A percentile compares a stretch with the other conserved stretches of the same genome.
Evolutionary conservation across 2,113 vertebrate genomes (phyloP).

Genomic region (Uria lomvia): DNA sequence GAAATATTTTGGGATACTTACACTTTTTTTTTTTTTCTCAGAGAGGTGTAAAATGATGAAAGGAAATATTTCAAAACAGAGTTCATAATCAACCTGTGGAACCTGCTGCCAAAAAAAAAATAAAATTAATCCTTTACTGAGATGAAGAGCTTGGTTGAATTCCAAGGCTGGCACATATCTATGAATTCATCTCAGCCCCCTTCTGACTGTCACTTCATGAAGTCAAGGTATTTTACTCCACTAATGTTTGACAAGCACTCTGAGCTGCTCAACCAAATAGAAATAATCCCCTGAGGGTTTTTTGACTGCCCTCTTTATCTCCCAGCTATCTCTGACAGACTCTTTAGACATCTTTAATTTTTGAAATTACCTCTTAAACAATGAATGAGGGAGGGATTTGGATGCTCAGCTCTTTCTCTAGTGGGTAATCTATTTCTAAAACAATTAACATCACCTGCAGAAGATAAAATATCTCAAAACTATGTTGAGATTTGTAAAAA

Average conservation of each 20-base stretch:
- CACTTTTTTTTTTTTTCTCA: background rate
- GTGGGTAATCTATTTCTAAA: background rate
- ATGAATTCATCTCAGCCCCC: background rate
- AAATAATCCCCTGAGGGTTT: background rate
- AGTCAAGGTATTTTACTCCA: background rate
- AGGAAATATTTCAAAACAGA: background rate
- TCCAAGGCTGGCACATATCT: background rate
- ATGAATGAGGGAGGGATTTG: background rate
- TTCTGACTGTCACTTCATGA: background rate
- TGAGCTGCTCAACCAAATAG: background rate
- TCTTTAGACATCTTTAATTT: background rate
- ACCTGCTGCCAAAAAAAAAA: background rate
- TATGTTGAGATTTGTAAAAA: background rate
- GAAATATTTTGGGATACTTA: background rate
- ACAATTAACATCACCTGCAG: background rate
- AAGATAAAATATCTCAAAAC: background rate
- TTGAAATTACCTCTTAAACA: background rate
- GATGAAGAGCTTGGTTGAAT: background rate
- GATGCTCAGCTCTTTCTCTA: background rate
- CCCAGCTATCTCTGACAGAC: background rate
- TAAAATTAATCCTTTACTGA: background rate
- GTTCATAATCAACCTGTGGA: background rate
- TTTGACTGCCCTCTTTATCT: background rate
- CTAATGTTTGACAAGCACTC: conserved; percentile 22
- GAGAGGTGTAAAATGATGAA: background rate